A percentile compares a stretch with the other conserved stretches of the same genome.
phyloP scores from a whole-genome alignment of 92 coral and sea anemone genomes.

The Ricordea florida region DNA sequence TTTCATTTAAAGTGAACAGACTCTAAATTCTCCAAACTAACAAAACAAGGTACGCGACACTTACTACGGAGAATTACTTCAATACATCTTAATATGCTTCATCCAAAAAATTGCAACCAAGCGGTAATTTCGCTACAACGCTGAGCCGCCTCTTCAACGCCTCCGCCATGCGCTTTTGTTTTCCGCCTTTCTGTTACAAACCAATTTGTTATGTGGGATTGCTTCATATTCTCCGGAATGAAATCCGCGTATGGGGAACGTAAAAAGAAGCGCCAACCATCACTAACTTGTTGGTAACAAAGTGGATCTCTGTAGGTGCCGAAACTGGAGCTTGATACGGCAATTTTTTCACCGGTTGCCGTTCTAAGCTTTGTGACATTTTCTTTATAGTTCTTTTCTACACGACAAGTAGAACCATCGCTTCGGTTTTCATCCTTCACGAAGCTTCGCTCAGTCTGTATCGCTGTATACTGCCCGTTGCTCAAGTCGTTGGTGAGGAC shows the following conservation, averaged over 20 bases:
- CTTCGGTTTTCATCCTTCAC: too few species aligned
- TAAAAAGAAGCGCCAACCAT: neutral
- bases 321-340: too few species aligned
- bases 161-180: neutral
- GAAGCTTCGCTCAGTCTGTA: too few species aligned
- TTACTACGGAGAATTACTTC: too few species aligned
- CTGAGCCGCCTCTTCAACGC: neutral
- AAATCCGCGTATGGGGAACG: conserved; percentile 11
- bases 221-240: neutral
- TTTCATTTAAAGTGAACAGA: neutral
- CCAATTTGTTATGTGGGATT: neutral
- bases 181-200: neutral
- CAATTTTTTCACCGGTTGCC: too few species aligned
- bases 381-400: too few species aligned
- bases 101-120: conserved; percentile 33
- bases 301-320: neutral
- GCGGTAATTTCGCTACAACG: conserved; percentile 19
- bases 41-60: neutral
- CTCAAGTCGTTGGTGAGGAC: too few species aligned
- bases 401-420: too few species aligned
- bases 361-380: too few species aligned
- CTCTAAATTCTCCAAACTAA: neutral
- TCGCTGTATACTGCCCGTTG: too few species aligned
- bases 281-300: neutral
- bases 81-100: too few species aligned